These are phyloP conservation scores for Dichetophora obliterata DNA, from an alignment of 2,888 invertebrate genomes.

Conservation along the genomic window DNA sequence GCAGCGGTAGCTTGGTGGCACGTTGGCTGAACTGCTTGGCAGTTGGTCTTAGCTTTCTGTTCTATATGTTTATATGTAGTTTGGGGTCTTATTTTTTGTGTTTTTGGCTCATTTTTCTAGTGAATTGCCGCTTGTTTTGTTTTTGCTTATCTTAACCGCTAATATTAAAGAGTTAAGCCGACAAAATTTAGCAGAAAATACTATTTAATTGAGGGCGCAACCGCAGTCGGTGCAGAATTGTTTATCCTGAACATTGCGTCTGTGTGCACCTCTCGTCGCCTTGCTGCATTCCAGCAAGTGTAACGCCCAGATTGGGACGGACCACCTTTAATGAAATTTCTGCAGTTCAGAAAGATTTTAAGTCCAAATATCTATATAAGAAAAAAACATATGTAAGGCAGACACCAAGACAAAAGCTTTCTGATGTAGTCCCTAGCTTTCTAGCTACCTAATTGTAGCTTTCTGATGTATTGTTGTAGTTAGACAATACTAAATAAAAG, in stretches of 20 bases:
- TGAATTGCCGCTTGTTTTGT: background rate
- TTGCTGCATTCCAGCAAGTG: background rate
- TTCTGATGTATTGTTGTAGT: too few relatives aligned
- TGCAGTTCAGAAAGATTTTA: too few relatives aligned
- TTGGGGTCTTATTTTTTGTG: background rate
- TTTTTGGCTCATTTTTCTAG: slow-evolving; percentile 20
- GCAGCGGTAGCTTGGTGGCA: background rate
- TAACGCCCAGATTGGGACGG: background rate
- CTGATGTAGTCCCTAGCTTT: too few relatives aligned
- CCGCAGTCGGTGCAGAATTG: background rate
- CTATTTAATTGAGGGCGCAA: slow-evolving; percentile 50
- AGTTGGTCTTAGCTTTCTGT: background rate
- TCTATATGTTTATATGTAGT: background rate
- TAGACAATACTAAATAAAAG: too few relatives aligned
- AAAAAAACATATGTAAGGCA: too few relatives aligned
- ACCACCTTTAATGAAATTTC: background rate
- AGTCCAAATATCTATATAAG: too few relatives aligned
- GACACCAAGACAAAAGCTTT: too few relatives aligned
- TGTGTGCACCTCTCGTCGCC: background rate
- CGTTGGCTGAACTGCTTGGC: background rate
- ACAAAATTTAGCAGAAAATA: slow-evolving; percentile 63
- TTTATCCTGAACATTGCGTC: background rate
- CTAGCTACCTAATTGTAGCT: too few relatives aligned
- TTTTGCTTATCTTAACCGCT: slow-evolving; percentile 18
- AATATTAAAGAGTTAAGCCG: slow-evolving; percentile 32